A percentile compares a stretch with the other conserved stretches of the same genome.
These are phyloP conservation scores for Cuniculus paca DNA, from an alignment of 2,797 vertebrate genomes.

Conservation along the genomic window DNA sequence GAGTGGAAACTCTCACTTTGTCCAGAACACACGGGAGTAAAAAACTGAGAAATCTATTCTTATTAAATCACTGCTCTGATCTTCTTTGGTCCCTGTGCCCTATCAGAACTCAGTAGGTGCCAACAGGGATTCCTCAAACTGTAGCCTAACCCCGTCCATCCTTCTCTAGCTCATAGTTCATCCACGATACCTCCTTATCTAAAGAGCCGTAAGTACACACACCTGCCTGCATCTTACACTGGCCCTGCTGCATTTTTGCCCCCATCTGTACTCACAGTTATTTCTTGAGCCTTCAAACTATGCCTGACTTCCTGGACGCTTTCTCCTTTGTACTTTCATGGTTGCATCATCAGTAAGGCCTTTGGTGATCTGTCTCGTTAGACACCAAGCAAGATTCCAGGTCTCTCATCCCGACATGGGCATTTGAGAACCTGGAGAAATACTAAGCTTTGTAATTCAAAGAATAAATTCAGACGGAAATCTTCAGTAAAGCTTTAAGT, in stretches of 20 bases:
- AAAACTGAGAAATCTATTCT: neutral
- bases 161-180: neutral
- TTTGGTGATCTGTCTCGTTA: neutral
- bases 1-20: neutral
- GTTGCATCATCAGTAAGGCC: neutral
- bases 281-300: neutral
- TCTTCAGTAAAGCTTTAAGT: neutral
- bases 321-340: neutral
- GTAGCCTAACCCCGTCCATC: neutral
- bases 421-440: no score
- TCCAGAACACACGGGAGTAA: no score
- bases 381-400: no score
- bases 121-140: neutral
- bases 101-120: neutral
- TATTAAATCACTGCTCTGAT: neutral
- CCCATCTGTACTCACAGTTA: neutral
- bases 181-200: no score
- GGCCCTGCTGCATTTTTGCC: neutral
- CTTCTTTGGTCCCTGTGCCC: neutral
- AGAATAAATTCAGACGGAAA: neutral
- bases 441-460: neutral
- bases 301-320: neutral
- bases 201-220: neutral
- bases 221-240: accelerated
- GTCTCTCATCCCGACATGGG: neutral